phyloP scores from a whole-genome alignment of 2,113 vertebrate species.

The Cryptomyrus ogoouensis region DNA sequence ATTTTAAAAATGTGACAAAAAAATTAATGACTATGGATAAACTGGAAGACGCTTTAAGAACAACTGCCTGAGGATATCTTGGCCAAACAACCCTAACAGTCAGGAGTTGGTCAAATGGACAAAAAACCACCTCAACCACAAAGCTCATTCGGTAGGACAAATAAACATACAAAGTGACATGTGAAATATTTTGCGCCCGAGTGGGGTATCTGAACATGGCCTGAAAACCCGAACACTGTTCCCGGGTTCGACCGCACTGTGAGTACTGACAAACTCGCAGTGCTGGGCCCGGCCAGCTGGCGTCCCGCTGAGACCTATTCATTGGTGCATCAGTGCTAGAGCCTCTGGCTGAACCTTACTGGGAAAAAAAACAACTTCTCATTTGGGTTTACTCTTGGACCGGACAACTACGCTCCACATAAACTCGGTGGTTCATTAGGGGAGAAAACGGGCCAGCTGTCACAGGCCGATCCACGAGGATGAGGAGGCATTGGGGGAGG shows the following conservation, averaged over 20 bases:
- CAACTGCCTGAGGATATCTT: neutral
- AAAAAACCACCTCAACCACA: neutral
- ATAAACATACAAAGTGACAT: neutral
- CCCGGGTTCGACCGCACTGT: neutral
- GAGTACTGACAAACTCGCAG: neutral
- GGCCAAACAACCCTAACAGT: neutral
- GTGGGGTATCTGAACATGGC: neutral
- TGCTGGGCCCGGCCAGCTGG: constrained; percentile 5
- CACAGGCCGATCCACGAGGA: neutral
- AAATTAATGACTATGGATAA: neutral
- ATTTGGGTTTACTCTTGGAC: neutral
- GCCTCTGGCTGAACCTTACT: constrained; percentile 17
- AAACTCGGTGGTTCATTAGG: neutral
- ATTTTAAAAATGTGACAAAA: neutral
- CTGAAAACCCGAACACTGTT: neutral
- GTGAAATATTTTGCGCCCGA: neutral
- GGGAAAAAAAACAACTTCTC: neutral
- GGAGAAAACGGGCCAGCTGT: neutral
- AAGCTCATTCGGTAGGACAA: neutral
- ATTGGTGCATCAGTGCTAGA: neutral
- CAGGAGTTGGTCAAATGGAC: neutral
- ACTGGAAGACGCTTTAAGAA: neutral
- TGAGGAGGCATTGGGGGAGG: constrained; percentile 8
- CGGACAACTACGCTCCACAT: neutral
- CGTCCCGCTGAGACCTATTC: neutral